These are phyloP conservation scores for Emydoidea blandingii DNA, from an alignment of 2,797 vertebrate species.

Conservation along the genomic window DNA sequence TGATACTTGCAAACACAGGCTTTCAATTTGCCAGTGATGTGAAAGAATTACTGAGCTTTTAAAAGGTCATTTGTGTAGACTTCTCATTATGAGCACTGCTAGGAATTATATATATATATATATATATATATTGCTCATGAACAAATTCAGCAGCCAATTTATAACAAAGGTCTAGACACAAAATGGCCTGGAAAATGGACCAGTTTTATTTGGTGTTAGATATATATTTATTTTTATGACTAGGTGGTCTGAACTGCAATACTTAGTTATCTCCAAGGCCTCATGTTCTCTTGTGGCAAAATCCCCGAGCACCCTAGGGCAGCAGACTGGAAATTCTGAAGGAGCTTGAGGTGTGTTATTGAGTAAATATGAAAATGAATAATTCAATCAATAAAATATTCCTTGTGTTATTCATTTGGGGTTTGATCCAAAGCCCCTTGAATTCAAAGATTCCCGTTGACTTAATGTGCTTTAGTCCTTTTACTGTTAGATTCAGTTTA, in stretches of 20 bases:
- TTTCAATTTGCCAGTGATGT: neutral
- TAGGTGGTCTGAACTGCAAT: neutral
- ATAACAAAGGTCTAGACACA: neutral
- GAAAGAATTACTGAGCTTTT: neutral
- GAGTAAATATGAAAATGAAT: neutral
- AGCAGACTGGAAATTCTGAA: neutral
- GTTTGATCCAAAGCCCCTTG: neutral
- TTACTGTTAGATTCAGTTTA: neutral
- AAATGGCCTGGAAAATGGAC: neutral
- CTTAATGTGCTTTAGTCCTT: neutral
- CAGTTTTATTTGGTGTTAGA: neutral
- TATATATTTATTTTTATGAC: neutral
- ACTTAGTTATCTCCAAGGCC: neutral
- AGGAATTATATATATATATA: neutral
- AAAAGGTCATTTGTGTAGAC: neutral
- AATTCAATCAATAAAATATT: neutral
- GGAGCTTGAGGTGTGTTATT: neutral
- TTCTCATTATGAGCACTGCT: neutral
- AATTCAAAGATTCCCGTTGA: neutral
- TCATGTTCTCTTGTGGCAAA: neutral
- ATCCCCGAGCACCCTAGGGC: neutral
- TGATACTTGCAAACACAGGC: neutral
- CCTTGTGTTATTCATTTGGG: neutral
- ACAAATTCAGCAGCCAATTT: neutral
- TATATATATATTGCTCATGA: neutral